Evolutionary conservation across 2,888 invertebrate genomes (phyloP).

Genomic region (Lordiphosa fenestrarum): DNA sequence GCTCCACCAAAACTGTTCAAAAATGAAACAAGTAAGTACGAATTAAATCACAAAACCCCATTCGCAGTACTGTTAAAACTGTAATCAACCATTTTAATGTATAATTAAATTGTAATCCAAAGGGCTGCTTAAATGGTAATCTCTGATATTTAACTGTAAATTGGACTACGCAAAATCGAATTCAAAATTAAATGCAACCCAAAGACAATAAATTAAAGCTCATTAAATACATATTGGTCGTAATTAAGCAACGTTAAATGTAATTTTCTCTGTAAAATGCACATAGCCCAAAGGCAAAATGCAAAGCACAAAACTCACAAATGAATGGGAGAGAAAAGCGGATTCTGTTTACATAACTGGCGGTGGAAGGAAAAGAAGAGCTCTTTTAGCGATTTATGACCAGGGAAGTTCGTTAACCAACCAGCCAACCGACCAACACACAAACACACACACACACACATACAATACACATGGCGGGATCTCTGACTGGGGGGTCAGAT

Average conservation of each 20-base stretch:
- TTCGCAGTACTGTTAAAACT: too few species aligned
- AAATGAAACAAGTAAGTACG: too few species aligned
- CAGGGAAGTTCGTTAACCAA: constrained; percentile 14
- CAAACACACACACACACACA: constrained; percentile 21
- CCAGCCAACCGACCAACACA: too few species aligned
- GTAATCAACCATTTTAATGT: too few species aligned
- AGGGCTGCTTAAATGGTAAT: too few species aligned
- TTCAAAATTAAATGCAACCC: constrained; percentile 26
- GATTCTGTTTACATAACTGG: too few species aligned
- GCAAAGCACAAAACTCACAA: background rate
- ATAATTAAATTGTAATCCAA: too few species aligned
- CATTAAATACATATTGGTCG: constrained; percentile 31
- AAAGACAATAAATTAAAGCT: constrained; percentile 32
- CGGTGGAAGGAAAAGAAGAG: background rate
- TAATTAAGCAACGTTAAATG: constrained; percentile 23
- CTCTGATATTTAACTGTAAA: too few species aligned
- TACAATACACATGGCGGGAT: constrained; percentile 8
- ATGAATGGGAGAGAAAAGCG: background rate
- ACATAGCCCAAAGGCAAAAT: constrained; percentile 3
- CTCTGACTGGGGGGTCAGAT: constrained; percentile 38
- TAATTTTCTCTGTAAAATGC: constrained; percentile 3
- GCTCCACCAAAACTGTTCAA: too few species aligned
- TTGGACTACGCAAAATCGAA: constrained; percentile 11
- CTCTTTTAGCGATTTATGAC: constrained; percentile 24
- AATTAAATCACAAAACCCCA: too few species aligned